Base-by-base conservation (phyloP, 2,797 vertebrate genomes). In the Echiichthys vipera region DNA sequence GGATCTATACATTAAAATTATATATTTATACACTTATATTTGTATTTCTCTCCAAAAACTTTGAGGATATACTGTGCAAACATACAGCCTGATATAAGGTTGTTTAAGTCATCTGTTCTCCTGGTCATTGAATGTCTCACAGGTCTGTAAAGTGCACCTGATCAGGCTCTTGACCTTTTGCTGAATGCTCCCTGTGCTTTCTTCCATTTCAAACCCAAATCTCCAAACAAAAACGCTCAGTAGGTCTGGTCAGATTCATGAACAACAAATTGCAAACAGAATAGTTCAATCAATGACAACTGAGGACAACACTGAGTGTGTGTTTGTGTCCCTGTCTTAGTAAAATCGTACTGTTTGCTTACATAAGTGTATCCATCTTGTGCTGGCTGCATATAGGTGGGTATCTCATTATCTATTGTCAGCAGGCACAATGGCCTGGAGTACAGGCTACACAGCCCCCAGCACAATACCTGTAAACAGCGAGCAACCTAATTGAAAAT, bases 331-430 rank as follows among this genome's bases (percentile, higher is more conserved):
- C 53, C 50, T 55, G 72, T 80, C 57, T 79, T 58, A 29, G 29
- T 81, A 39, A 80, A 82, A 69, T 49, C 27, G 46, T 67, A 18
- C 5, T 54, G 22, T 36, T 20, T 18, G 65, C 1, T 68, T 89
- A 84, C 87, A 92, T 90, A 42, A 94, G 95, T 95, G 94, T 93
- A 78, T 92, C 85, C 78, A 58, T 84, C 90, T 94, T 93, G 92
- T 93, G 93, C 93, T 87, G 88, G 92, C 92, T 93, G 95, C 92
- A 95, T 93, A 85, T 95, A 92, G 93, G 91, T 93, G 95, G 95
- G 95, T 90, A 90, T 95, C 94, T 97, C 94, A 97, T 97, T 97
- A 96, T 97, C 96, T 94, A 97, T 98, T 97, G 95, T 98, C 92
- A 89, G 88, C 85, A 71, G 92, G 88, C 77, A 98, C 95, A 97